Evolutionary conservation across 2,797 vertebrate genomes (phyloP).

Genomic region (Epinephelus coioides): DNA sequence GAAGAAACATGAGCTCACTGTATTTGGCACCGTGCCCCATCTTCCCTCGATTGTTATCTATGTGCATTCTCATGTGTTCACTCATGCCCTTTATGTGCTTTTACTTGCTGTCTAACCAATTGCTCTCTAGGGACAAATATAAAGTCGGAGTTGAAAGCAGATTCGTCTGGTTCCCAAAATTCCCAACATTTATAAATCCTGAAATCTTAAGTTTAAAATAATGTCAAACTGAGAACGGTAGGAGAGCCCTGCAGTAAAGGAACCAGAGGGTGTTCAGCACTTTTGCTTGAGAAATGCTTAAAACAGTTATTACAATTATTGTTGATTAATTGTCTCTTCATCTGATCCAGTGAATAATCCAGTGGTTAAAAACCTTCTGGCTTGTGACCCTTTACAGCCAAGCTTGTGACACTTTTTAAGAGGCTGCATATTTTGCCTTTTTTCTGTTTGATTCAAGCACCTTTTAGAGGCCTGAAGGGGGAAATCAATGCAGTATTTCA

Average conservation of each 20-base stretch:
- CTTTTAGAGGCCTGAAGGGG: neutral
- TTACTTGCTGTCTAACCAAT: too few species aligned
- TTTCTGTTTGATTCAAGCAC: neutral
- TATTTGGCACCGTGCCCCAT: too few species aligned
- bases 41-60: too few species aligned
- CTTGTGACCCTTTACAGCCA: neutral
- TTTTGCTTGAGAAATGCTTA: neutral
- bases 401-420: neutral
- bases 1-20: too few species aligned
- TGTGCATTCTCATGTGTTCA: too few species aligned
- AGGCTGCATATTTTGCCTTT: neutral
- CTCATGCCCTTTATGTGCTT: too few species aligned
- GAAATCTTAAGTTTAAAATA: neutral
- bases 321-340: neutral
- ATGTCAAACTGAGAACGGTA: neutral
- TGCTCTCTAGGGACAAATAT: too few species aligned
- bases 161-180: too few species aligned
- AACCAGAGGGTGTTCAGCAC: neutral
- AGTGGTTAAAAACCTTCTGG: neutral
- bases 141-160: too few species aligned
- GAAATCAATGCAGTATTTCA: neutral
- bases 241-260: neutral
- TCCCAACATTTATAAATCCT: neutral
- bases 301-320: neutral
- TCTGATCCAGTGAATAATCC: neutral